Conservation (phyloP, 1,140 invertebrate genomes). For the Micrasema minimum region DNA sequence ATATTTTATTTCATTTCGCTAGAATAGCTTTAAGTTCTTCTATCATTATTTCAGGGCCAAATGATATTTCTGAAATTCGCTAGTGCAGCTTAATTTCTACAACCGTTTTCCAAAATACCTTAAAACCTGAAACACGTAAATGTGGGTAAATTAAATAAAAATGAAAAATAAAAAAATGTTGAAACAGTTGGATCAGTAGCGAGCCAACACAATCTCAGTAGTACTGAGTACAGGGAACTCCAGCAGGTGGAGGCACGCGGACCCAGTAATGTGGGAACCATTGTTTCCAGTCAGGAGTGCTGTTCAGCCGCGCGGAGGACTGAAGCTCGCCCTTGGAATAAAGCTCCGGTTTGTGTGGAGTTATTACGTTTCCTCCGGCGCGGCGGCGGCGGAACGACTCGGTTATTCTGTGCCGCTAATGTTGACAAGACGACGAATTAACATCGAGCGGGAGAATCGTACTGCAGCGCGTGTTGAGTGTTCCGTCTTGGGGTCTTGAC, state of each 20-base stretch:
- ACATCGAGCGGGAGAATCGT: not conserved
- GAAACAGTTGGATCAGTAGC: too few species aligned
- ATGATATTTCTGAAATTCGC: too few species aligned
- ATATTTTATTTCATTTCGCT: too few species aligned
- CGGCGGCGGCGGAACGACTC: not conserved
- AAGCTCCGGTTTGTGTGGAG: not conserved
- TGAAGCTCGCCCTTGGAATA: not conserved
- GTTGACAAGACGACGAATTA: not conserved
- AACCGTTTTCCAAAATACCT: too few species aligned
- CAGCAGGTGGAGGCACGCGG: not conserved
- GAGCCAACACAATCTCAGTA: not conserved
- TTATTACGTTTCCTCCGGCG: conserved; percentile 5
- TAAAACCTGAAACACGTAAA: too few species aligned
- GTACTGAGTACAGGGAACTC: too few species aligned
- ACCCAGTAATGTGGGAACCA: not conserved
- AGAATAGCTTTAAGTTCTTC: too few species aligned
- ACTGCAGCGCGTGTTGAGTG: not conserved
- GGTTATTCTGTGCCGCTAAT: too few species aligned
- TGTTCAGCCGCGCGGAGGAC: not conserved
- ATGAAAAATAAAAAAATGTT: too few species aligned
- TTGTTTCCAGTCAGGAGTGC: not conserved
- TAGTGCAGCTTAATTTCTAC: too few species aligned
- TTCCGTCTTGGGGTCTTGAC: not conserved
- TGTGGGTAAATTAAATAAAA: too few species aligned
- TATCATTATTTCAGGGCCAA: too few species aligned